These are phyloP conservation scores for Chlorocebus sabaeus DNA, from an alignment of 2,113 vertebrate species.

Conservation along the genomic window DNA sequence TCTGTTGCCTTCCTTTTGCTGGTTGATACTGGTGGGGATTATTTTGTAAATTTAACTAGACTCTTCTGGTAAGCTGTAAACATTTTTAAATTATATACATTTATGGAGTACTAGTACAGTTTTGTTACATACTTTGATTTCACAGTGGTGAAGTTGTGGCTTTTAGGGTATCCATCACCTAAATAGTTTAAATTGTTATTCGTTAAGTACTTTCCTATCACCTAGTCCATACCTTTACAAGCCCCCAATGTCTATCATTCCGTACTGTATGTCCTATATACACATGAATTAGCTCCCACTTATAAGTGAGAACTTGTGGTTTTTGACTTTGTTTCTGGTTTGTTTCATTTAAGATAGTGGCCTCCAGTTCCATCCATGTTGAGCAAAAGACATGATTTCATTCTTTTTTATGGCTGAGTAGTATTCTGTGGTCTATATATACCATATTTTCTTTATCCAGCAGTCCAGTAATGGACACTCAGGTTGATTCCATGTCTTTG, in stretches of 20 bases:
- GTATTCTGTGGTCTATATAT: not conserved
- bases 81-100: not conserved
- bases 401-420: not conserved
- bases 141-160: no score
- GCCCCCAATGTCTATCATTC: not conserved
- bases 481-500: not conserved
- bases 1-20: not conserved
- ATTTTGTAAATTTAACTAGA: not conserved
- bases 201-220: not conserved
- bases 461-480: not conserved
- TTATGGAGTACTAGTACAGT: no score
- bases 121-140: no score
- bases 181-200: no score
- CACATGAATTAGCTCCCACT: not conserved
- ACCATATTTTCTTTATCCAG: not conserved
- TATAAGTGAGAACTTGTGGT: not conserved
- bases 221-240: not conserved
- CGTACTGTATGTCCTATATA: not conserved
- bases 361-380: not conserved
- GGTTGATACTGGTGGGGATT: rapidly evolving
- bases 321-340: not conserved
- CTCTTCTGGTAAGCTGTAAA: not conserved
- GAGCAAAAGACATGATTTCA: not conserved
- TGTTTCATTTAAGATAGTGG: not conserved
- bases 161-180: no score